Base-by-base conservation (phyloP, 2,888 invertebrate species). In the Drosophila mercatorum region DNA sequence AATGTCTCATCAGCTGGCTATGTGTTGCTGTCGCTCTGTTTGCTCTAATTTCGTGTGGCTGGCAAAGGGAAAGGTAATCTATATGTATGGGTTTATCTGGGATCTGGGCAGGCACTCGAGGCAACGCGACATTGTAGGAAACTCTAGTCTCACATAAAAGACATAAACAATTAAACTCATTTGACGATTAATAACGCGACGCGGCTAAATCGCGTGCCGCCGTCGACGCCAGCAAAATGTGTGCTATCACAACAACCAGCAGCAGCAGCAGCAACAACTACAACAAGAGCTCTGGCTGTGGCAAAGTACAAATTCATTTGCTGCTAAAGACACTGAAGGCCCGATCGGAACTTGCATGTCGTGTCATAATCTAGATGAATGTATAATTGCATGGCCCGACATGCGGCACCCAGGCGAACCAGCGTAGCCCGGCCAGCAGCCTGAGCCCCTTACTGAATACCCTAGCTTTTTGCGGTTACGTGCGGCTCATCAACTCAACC, bases 291-390 rank as follows among this genome's bases (percentile, higher is more conserved):
- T 59, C 65, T 59, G 61, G 57, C 53, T 67, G 75, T 67, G 75
- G 83, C 72, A 62, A 76, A 83, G 85, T 87, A 89, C 90, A 90
- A 89, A 89, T 83, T 89, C 81, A 88, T 89, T 90, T 88, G 81
- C 78, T 78, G 78, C 75, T 79, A 82, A 81, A 80, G 89, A 85
- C 81, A 80, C 75, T 65, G 49, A 22, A 65, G 72, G 58, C 41
- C 41, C 75, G 79, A 81, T 81, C 76, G 83, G 76, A 82, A 89
- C 88, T 85, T 70, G 91, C 91, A 91, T 91, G 91, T 90, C 89
- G 90, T 86, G 88, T 86, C 87, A 89, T 90, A 91, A 91, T 91
- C 91, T 91, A 91, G 91, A 91, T 91, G 91, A 91, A 91, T 91
- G 91, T 88, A 90, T 91, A 91, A 91, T 91, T 91, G 91, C 91